Evolutionary conservation across 2,888 invertebrate genomes (phyloP), one percentile per base, ranked within the genome.

Genomic region (Caenorhabditis sp.): DNA sequence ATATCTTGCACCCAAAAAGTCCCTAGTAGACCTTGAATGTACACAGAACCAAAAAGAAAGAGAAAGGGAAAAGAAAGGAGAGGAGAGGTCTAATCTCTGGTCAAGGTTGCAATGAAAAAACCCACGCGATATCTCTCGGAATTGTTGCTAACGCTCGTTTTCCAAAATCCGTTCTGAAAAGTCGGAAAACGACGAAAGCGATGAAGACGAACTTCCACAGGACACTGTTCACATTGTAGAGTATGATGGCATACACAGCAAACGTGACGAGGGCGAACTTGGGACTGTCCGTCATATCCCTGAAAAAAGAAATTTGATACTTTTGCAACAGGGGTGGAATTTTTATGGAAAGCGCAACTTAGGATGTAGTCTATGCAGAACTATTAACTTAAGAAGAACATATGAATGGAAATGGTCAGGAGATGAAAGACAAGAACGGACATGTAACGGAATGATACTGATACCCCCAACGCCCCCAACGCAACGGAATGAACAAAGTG

Each of bases 61-160:
- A 9, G 40, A 15, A 40, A 9, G 15, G 11, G 40, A 13, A 9
- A 15, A 15, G 3, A 15, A 15, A 15, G 13, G 13, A 40, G 40
- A 15, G 9, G 61, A 37, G 40, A 61, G 40, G 56, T 55, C 71
- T 64, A 71, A 71, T 71, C 62, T 56, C 35, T 65, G 56, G 50
- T 65, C 72, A 40, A 67, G 65, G 56, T 26, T 60, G 56, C 32
- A 40, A 28, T 32, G 9, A 9, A 32, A n/a, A 47, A 68, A 84
- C 88, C 82, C 62, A 90, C 90, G 69, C 88, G 26, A 90, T 26
- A 84, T 90, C 90, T 71, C 90, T 76, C 8, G 86, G 84, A 18
- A 90, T 40, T 3, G 90, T 89, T 60, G 85, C 81, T 26, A 88
- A n/a, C 35, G 80, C 82, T 32, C 89, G 69, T 35, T 74, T 78